phyloP scores from a whole-genome alignment of 2,113 vertebrate genomes.

The Scartelaos histophorus region DNA sequence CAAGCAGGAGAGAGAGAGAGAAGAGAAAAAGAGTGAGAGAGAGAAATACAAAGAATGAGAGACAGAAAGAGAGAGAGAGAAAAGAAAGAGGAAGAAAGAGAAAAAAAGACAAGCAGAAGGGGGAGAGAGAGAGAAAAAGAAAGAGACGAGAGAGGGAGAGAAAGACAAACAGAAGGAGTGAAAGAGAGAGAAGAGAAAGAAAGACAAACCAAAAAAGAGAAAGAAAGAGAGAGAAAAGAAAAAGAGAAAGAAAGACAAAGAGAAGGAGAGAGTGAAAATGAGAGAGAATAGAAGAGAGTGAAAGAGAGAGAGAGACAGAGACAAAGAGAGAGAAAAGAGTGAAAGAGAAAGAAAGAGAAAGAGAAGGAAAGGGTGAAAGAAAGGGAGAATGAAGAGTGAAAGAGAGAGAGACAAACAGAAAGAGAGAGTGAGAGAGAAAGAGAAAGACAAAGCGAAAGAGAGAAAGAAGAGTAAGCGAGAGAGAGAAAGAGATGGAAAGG shows the following conservation, averaged over 20 bases:
- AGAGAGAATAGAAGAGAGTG: conserved; percentile 49
- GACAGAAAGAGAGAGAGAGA: conserved; percentile 20
- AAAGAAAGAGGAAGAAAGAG: conserved; percentile 56
- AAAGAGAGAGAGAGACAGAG: conserved; percentile 32
- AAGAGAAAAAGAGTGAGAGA: too few species aligned
- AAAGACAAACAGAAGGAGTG: neutral
- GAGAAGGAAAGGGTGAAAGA: neutral
- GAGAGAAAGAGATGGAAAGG: neutral
- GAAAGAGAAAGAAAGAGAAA: neutral
- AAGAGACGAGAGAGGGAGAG: conserved; percentile 15
- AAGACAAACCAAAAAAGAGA: too few species aligned
- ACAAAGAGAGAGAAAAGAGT: neutral
- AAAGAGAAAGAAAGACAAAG: neutral
- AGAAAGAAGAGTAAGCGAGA: neutral
- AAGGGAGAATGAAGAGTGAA: neutral
- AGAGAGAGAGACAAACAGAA: neutral
- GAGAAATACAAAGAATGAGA: neutral
- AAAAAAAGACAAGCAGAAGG: conserved; percentile 41
- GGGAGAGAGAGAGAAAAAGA: conserved; percentile 31
- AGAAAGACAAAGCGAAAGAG: neutral
- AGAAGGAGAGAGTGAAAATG: conserved; percentile 18
- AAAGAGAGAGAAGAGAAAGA: conserved; percentile 16
- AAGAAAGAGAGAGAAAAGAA: neutral
- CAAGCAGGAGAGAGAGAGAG: too few species aligned
- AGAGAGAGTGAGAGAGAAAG: neutral